Base-by-base conservation (phyloP, 92 coral and sea anemone genomes). In the Pocillopora grandis region DNA sequence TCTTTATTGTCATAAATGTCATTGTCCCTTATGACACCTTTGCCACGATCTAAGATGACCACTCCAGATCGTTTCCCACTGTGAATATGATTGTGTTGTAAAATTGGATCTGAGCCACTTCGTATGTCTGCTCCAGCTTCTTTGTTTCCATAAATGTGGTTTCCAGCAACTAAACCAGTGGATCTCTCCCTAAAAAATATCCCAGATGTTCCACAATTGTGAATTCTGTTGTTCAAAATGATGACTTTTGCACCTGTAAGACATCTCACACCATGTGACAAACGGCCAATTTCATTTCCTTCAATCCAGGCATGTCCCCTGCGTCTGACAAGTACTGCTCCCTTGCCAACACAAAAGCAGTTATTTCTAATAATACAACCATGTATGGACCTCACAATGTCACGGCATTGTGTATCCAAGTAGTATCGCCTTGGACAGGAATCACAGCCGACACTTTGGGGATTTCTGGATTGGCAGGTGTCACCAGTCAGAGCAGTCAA, bases 71-170 rank as follows among this genome's bases (percentile, higher is more conserved):
- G 81, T 56, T 86, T 87, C 18, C 99, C 98, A 57, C 95, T 96
- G 75, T 92, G 98, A 18, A 96, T 94, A 6, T 91, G 89, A 74
- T 96, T 96, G 79, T 96, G 99, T 61, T 96, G 99, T 71, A 96
- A n/a, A n/a, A 94, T 83, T 10, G 99, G 99, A 67, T 96, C 96
- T 23, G 99, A 96, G 12, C 93, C 92, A 86, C 93, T 96, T 35
- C 99, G 96, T 17, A 96, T 92, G 86, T 96, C 99, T 35, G 92
- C 91, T 0, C 96, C 99, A 2, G 99, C 99, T 77, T 96, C 99
- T 36, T 89, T 93, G 79, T 94, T 96, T 80, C 83, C 81, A 78
- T 78, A 96, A 79, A 96, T 96, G 33, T 87, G 88, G 77, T 96
- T 96, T 37, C 99, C 99, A 5, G 99, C 98, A 17, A 96, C 96